A percentile compares a stretch with the other conserved stretches of the same genome.
phyloP scores from a whole-genome alignment of 2,113 vertebrate genomes.

The Dryoscopus gambensis region DNA sequence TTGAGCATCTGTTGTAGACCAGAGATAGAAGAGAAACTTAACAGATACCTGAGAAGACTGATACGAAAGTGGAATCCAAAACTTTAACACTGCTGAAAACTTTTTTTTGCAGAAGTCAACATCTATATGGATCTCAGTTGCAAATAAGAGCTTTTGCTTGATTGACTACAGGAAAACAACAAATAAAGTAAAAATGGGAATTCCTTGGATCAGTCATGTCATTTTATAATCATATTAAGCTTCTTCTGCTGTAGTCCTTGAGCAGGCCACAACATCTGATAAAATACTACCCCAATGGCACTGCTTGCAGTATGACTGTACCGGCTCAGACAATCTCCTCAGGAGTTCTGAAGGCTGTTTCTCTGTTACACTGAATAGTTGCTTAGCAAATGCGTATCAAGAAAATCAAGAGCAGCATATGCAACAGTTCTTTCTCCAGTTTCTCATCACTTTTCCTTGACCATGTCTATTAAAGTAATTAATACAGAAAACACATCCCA shows the following conservation, averaged over 20 bases:
- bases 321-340: not conserved
- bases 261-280: not conserved
- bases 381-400: not conserved
- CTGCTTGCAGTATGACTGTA: not conserved
- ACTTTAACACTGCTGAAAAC: not conserved
- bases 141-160: not conserved
- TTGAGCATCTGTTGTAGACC: not conserved
- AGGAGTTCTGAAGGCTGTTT: not conserved
- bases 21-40: not conserved
- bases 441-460: not conserved
- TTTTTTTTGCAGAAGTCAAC: not conserved
- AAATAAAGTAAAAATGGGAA: not conserved
- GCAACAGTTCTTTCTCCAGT: not conserved
- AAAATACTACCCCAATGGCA: not conserved
- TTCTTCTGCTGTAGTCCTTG: not conserved
- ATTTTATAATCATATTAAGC: not conserved
- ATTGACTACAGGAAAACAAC: not conserved
- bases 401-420: not conserved
- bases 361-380: not conserved
- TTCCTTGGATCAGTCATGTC: not conserved
- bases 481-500: not conserved
- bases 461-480: not conserved
- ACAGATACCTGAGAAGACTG: rapidly evolving
- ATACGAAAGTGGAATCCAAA: not conserved
- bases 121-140: not conserved